Percentiles rank a stretch among this genome's conserved stretches.
Evolutionary conservation across 2,113 vertebrate genomes (phyloP).

Genomic region (Henicopernis longicauda): DNA sequence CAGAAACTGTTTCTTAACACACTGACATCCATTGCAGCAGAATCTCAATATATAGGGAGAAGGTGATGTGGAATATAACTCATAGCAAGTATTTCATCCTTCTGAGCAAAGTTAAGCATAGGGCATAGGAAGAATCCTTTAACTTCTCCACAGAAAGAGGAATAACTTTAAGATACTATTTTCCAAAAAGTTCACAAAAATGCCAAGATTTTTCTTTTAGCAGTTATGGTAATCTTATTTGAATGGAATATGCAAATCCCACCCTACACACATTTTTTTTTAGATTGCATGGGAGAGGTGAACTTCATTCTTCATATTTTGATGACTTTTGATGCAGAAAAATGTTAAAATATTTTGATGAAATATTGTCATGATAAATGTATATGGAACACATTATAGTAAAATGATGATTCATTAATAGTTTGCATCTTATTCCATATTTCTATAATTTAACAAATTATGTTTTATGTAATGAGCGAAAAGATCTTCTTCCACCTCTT

Average conservation of each 20-base stretch:
- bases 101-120: not conserved
- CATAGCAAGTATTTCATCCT: not conserved
- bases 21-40: not conserved
- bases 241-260: not conserved
- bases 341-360: not conserved
- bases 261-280: not conserved
- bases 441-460: not conserved
- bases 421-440: conserved; percentile 4
- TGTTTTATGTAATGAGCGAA: not conserved
- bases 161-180: not conserved
- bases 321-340: not conserved
- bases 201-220: not conserved
- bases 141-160: not conserved
- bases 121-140: not conserved
- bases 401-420: conserved; percentile 26
- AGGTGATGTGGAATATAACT: not conserved
- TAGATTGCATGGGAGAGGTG: not conserved
- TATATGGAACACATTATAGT: not conserved
- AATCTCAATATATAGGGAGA: not conserved
- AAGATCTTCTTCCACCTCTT: not conserved
- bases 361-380: not conserved
- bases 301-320: not conserved
- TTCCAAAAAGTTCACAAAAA: not conserved
- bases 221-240: not conserved
- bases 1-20: not conserved